Conservation (phyloP, 2,797 vertebrate species). For the Halcyon leucocephala region DNA sequence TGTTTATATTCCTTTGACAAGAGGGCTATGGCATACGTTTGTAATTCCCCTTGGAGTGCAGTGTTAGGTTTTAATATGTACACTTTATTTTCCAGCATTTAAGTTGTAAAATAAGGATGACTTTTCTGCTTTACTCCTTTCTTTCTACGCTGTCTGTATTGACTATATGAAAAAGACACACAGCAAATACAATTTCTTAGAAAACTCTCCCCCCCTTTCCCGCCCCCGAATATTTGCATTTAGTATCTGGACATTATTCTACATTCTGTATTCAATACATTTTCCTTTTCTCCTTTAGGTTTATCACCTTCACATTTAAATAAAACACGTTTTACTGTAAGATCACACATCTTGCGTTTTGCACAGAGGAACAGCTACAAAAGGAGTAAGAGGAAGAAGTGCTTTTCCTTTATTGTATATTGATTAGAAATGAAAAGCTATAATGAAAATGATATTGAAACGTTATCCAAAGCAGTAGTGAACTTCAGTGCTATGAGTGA, state of each 20-base stretch:
- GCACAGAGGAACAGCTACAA: not conserved
- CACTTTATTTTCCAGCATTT: not conserved
- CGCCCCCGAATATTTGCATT: not conserved
- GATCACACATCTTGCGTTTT: not conserved
- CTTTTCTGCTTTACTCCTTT: not conserved
- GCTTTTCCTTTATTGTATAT: not conserved
- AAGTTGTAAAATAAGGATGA: not conserved
- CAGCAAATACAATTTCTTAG: not conserved
- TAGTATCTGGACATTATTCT: not conserved
- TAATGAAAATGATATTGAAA: not conserved
- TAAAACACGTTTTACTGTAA: not conserved
- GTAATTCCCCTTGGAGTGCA: constrained; percentile 41
- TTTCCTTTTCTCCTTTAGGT: not conserved
- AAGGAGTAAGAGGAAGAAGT: not conserved
- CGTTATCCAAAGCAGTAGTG: not conserved
- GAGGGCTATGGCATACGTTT: not conserved
- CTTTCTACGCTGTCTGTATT: not conserved
- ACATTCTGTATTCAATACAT: not conserved
- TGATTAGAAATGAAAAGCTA: not conserved
- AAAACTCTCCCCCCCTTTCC: not conserved
- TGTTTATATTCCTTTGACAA: constrained; percentile 38
- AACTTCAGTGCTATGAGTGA: not conserved
- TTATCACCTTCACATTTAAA: not conserved
- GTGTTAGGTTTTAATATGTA: constrained; percentile 9
- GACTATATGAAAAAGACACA: not conserved